Percentiles rank a stretch among this genome's conserved stretches.
Evolutionary conservation across 2,113 vertebrate species (phyloP).

Genomic region (Galbula dea): DNA sequence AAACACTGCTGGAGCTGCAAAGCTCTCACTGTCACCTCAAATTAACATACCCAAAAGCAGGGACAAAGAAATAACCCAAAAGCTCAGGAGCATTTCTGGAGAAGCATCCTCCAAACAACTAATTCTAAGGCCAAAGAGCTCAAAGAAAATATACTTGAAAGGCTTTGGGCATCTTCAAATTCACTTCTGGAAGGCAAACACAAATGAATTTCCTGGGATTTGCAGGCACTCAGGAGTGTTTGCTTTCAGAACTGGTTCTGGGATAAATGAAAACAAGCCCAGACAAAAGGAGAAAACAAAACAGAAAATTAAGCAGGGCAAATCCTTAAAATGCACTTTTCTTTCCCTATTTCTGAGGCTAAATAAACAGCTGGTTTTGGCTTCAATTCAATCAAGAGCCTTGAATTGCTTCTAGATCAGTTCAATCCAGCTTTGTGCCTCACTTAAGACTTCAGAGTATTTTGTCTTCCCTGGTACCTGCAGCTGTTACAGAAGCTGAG

Average conservation of each 20-base stretch:
- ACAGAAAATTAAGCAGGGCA: rapidly evolving
- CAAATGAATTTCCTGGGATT: neutral
- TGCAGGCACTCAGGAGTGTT: neutral
- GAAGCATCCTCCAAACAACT: neutral
- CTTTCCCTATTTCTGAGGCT: neutral
- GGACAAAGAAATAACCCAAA: neutral
- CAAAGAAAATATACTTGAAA: neutral
- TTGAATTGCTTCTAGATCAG: neutral
- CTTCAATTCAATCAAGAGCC: neutral
- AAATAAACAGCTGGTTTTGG: too few species aligned
- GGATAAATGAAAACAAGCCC: neutral
- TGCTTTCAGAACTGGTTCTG: neutral
- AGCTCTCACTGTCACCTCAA: neutral
- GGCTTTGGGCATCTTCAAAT: neutral
- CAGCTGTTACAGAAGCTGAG: conserved; percentile 50
- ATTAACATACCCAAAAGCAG: neutral
- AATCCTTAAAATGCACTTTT: neutral
- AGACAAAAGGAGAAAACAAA: neutral
- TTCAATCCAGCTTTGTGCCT: neutral
- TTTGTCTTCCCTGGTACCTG: neutral
- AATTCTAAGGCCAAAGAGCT: neutral
- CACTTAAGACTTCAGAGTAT: neutral
- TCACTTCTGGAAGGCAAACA: neutral
- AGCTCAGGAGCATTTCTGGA: neutral
- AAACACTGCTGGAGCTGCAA: neutral